Conservation (phyloP, 2,113 vertebrate species). For the Brienomyrus brachyistius region DNA sequence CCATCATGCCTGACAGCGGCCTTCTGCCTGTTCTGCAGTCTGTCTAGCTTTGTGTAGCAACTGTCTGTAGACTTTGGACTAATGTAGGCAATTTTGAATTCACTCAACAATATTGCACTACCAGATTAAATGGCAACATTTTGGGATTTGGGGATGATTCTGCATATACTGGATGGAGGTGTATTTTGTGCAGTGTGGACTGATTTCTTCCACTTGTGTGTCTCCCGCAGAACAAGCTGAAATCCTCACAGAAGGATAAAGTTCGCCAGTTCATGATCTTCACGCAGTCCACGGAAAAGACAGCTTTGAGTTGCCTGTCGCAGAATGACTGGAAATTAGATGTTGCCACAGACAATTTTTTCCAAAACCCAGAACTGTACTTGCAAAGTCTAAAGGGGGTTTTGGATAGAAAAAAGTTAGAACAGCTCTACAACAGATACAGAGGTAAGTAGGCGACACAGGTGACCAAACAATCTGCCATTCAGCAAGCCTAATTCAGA, state of each 20-base stretch:
- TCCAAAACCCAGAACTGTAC: conserved; percentile 80
- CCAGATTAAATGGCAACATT: neutral
- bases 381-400: conserved; percentile 75
- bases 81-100: neutral
- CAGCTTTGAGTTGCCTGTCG: conserved; percentile 87
- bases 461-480: neutral
- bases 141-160: neutral
- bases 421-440: conserved; percentile 77
- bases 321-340: conserved; percentile 99
- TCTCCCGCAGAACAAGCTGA: conserved; percentile 89
- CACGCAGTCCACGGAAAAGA: conserved; percentile 97
- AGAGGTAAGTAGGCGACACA: conserved; percentile 61
- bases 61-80: neutral
- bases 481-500: neutral
- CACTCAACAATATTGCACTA: neutral
- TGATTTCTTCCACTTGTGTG: neutral
- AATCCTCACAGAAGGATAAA: conserved; percentile 99
- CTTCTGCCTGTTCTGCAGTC: neutral
- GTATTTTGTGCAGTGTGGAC: neutral
- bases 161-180: neutral
- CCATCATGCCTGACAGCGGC: neutral
- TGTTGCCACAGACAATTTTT: conserved; percentile 94
- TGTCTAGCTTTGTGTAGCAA: neutral
- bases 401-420: conserved; percentile 77
- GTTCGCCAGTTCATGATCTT: conserved; percentile 99